Percentiles rank a stretch among this genome's conserved stretches.
Conservation (phyloP, 37 sponge, comb jelly and placozoan species). For the Haliclona indistincta region DNA sequence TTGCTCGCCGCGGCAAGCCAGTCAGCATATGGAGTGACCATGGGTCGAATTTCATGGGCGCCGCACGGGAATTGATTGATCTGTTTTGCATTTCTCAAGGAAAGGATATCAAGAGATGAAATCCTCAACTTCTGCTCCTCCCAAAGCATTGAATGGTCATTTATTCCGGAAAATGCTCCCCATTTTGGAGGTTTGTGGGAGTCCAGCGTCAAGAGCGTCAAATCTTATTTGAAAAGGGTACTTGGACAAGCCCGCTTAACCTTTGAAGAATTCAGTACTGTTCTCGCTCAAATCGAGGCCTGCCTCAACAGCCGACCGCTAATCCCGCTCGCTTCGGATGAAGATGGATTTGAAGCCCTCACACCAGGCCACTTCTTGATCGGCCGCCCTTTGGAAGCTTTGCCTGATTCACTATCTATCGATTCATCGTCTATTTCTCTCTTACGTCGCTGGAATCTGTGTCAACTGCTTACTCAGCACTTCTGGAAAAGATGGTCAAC, state of each 20-base stretch:
- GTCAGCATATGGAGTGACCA: conserved; percentile 52
- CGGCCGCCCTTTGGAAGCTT: conserved; percentile 9
- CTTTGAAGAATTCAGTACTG: conserved; percentile 18
- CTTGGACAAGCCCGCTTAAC: background rate
- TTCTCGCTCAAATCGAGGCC: conserved; percentile 23
- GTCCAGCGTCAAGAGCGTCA: conserved; percentile 19
- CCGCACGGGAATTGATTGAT: conserved; percentile 29
- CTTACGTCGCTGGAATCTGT: conserved; percentile 19
- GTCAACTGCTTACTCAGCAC: conserved; percentile 8
- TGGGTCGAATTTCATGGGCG: conserved; percentile 46
- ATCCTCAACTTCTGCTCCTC: conserved; percentile 30
- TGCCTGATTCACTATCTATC: conserved; percentile 7
- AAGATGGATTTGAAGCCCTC: conserved; percentile 33
- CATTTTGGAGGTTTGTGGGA: conserved; percentile 48
- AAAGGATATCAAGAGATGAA: conserved; percentile 6
- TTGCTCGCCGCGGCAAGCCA: conserved; percentile 38
- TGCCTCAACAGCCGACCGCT: conserved; percentile 36
- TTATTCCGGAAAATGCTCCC: conserved; percentile 33
- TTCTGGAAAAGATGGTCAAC: conserved; percentile 26
- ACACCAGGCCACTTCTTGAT: conserved; percentile 52
- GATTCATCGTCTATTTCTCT: conserved; percentile 14
- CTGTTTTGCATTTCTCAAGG: conserved; percentile 3
- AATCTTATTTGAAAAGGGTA: background rate
- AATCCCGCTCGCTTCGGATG: background rate
- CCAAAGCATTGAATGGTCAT: conserved; percentile 32